Evolutionary conservation across 2,888 invertebrate genomes (phyloP).

Genomic region (Dendrolimus houi): DNA sequence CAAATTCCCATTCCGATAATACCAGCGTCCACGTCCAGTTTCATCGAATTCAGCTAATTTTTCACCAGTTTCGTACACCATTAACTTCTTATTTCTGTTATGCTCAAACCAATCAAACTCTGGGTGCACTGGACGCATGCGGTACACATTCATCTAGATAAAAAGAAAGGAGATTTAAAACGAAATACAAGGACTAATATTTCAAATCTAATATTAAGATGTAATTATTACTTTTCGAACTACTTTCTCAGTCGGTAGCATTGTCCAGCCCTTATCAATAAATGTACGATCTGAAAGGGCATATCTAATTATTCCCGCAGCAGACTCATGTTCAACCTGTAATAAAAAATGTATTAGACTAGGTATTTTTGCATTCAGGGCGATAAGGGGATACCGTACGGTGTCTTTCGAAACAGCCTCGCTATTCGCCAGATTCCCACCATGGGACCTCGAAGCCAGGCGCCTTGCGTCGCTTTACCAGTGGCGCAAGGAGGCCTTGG

Average conservation of each 20-base stretch:
- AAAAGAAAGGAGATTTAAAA: neutral
- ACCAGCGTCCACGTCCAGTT: constrained; percentile 53
- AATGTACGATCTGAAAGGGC: constrained; percentile 55
- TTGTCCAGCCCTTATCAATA: constrained; percentile 66
- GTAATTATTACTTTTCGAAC: constrained; percentile 45
- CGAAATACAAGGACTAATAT: neutral
- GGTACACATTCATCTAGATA: constrained; percentile 58
- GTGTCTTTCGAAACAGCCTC: too few species aligned
- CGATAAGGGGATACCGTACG: too few species aligned
- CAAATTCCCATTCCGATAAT: constrained; percentile 49
- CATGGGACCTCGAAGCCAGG: too few species aligned
- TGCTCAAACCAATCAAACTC: constrained; percentile 65
- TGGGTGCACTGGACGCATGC: constrained; percentile 61
- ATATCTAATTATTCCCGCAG: constrained; percentile 47
- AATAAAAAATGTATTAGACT: constrained; percentile 5
- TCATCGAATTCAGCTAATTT: constrained; percentile 55
- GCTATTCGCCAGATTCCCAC: too few species aligned
- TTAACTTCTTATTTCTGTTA: constrained; percentile 46
- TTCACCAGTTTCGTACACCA: constrained; percentile 53
- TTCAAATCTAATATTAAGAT: neutral
- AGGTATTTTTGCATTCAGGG: too few species aligned
- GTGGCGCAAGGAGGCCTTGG: too few species aligned
- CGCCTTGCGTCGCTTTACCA: too few species aligned
- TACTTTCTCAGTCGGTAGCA: constrained; percentile 62
- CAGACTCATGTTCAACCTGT: constrained; percentile 35